Conservation (phyloP, 2,888 invertebrate species). For the Drymonia ruficornis region DNA sequence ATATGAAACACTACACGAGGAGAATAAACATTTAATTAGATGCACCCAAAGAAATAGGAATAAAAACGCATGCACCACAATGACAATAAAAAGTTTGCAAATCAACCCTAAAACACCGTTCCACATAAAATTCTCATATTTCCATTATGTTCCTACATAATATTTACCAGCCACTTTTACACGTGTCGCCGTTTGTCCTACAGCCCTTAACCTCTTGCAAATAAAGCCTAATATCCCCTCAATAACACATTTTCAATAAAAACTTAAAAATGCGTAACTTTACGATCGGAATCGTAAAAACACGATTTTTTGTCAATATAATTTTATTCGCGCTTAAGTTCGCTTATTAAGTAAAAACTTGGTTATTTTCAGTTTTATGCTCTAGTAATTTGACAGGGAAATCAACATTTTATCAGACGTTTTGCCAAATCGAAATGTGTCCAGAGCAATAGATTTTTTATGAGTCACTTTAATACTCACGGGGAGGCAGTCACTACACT, state of each 20-base stretch:
- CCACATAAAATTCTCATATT: slow-evolving; percentile 33
- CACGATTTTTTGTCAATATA: slow-evolving; percentile 39
- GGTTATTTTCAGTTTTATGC: slow-evolving; percentile 29
- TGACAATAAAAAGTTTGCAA: no score
- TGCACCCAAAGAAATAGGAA: no score
- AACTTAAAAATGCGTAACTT: slow-evolving; percentile 31
- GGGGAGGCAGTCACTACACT: no score
- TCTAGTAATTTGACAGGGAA: slow-evolving; percentile 28
- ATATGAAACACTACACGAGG: no score
- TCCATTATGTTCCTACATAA: slow-evolving; percentile 30
- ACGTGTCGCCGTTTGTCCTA: slow-evolving; percentile 8
- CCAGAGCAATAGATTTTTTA: neutral
- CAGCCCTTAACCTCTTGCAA: slow-evolving; percentile 1
- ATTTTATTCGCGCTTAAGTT: slow-evolving; percentile 44
- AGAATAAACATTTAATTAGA: no score
- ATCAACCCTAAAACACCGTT: no score
- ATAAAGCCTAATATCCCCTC: slow-evolving; percentile 20
- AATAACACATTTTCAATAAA: slow-evolving; percentile 18
- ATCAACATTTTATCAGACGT: neutral
- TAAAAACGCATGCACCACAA: no score
- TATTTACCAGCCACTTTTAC: slow-evolving; percentile 24
- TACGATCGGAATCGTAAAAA: slow-evolving; percentile 43
- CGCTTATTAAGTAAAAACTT: slow-evolving; percentile 39
- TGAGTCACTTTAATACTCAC: neutral
- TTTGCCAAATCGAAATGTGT: neutral